Evolutionary conservation across 2,113 vertebrate species (phyloP).

Genomic region (Sciurus niger): DNA sequence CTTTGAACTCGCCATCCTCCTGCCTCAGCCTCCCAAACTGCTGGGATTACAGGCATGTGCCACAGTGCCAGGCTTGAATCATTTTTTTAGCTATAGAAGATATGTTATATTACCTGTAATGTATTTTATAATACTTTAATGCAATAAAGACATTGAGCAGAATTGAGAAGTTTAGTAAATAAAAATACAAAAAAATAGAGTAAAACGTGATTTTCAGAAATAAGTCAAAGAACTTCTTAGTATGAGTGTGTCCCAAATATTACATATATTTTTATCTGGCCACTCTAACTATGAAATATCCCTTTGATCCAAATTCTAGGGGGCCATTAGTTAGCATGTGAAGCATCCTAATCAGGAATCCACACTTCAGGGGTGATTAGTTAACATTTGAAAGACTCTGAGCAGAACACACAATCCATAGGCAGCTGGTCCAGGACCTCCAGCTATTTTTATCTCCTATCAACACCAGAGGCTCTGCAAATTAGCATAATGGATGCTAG

Average conservation of each 20-base stretch:
- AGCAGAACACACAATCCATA: neutral
- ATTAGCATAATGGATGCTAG: conserved; percentile 49
- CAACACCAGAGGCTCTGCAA: conserved; percentile 52
- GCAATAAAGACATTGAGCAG: neutral
- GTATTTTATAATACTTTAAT: conserved; percentile 24
- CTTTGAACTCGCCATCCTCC: no score
- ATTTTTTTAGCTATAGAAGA: neutral
- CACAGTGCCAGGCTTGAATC: no score
- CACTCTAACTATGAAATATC: neutral
- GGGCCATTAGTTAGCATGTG: neutral
- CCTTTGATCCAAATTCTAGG: conserved; percentile 53
- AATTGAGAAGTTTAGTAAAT: conserved; percentile 28
- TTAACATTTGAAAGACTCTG: conserved; percentile 31
- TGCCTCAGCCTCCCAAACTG: no score
- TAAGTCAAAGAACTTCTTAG: conserved; percentile 22
- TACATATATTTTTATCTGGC: conserved; percentile 4
- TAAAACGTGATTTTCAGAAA: conserved; percentile 17
- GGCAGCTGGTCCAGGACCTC: neutral
- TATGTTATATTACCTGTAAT: neutral
- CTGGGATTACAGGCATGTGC: no score
- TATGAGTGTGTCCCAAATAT: neutral
- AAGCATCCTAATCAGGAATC: conserved; percentile 9
- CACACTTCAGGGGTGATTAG: neutral
- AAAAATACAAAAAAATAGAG: conserved; percentile 44
- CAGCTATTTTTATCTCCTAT: conserved; percentile 56